Base-by-base conservation (phyloP, 37 sponge, comb jelly and placozoan genomes). In the Agelas oroides region DNA sequence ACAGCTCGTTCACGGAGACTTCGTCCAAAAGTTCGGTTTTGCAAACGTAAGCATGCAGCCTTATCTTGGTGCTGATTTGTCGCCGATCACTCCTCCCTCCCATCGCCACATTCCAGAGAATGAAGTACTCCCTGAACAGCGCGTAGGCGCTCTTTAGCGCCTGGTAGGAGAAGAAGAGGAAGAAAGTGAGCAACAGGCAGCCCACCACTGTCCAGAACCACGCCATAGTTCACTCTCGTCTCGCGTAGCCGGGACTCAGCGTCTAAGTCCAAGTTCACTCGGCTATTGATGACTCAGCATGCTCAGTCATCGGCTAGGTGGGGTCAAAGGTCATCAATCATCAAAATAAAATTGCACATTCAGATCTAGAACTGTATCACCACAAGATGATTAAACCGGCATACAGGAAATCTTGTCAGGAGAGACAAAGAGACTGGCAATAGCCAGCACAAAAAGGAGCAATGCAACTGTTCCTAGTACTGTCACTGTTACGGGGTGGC, bases 11-110 rank as follows among this genome's bases (percentile, higher is more conserved):
- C 37, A 88, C 39, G 2, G 88, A 81, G 0, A 67, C 57, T 21
- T 74, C 74, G 57, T 88, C 88, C 70, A 88, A 38, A 0, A 81
- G 55, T 2, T 58, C 12, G 13, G 82, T 73, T 24, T 65, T 54
- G 21, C 82, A 81, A 8, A 88, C 76, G 46, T 88, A 88, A 0
- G 76, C 59, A 58, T 88, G 82, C 13, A 81, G 33, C 30, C 88
- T 19, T 34, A 80, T 32, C 33, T 57, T 71, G 52, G 79, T 21
- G 56, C 66, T 79, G 28, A 87, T 73, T 5, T 58, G 27, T 17
- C 87, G 40, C 24, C 81, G 23, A 13, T 66, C 58, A 0, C 20
- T 14, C 33, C 63, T 37, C 15, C 55, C 87, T 0, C 81, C 87
- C 31, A 73, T 33, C 2, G 87, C 80, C 20, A 87, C 53, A 36